Evolutionary conservation across 2,113 vertebrate species (phyloP), one percentile per base, ranked within the genome.

Genomic region (Plecotus auritus): DNA sequence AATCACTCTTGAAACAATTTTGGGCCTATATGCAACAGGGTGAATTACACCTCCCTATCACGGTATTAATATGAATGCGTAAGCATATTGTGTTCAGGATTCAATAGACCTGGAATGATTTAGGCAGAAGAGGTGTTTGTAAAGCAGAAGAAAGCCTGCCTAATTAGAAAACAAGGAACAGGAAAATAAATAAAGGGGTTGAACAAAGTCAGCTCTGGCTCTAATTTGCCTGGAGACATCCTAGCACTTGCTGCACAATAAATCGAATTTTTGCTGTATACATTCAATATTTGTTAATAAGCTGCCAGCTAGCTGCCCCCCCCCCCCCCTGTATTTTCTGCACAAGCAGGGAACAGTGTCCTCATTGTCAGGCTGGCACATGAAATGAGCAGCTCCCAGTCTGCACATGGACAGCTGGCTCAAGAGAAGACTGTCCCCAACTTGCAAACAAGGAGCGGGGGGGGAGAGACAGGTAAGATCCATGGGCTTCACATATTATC

Each of bases 271-370:
- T 95, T 95, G 56, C 93, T 90, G 56, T 81, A 81, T 42, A 16
- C 91, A 69, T 97, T 95, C 95, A 67, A 91, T 97, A 95, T 93
- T 94, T 88, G 47, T 26, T 97, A 98, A 97, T 95, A 97, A 95
- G 76, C 85, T 93, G 66, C 85, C 37, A 84, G 67, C 30, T 85
- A 90, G 74, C 9, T 69, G 30, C 54, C 23, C 7, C 3, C 3
- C 23, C 23, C 9, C 9, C 3, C 0, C 5, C 11, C 90, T 66
- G 59, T 73, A 77, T 94, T 95, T 85, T 47, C 35, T 84, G 47
- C 74, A 90, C 4, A 93, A 26, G 37, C 47, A 93, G 64, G 47
- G 76, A 73, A 23, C n/a, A 61, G 64, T 18, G 13, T 56, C 54
- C 18, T 32, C 28, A 74, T 72, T 93, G 67, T 91, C 40, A 67